These are phyloP conservation scores for Cosmopolites sordidus DNA, from an alignment of 2,888 invertebrate genomes.

Conservation along the genomic window DNA sequence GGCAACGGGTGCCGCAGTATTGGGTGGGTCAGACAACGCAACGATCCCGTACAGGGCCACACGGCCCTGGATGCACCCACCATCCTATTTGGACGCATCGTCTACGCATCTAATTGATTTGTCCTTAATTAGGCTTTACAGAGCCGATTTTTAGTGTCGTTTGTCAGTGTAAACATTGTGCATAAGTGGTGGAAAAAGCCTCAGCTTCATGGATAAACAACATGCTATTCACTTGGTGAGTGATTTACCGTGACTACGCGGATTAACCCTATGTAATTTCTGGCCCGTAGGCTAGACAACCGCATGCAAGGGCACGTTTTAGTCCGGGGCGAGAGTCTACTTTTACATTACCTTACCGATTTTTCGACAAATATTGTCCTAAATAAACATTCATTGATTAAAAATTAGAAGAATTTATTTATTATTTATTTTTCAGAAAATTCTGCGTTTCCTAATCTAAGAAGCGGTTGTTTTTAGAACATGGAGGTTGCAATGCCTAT, in stretches of 20 bases:
- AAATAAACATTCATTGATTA: too few relatives aligned
- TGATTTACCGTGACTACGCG: conserved; percentile 18
- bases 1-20: conserved; percentile 51
- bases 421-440: conserved; percentile 1
- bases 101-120: conserved; percentile 23
- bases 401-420: too few relatives aligned
- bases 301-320: conserved; percentile 18
- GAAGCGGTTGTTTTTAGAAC: neutral
- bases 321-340: conserved; percentile 14
- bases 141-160: conserved; percentile 6
- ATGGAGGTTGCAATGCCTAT: conserved; percentile 57
- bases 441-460: neutral
- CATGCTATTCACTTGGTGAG: conserved; percentile 17
- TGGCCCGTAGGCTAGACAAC: conserved; percentile 8
- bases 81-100: conserved; percentile 19
- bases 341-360: neutral
- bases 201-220: conserved; percentile 5
- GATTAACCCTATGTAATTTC: neutral
- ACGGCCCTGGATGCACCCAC: conserved; percentile 27
- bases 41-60: conserved; percentile 28
- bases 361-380: neutral
- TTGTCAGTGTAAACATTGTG: conserved; percentile 4
- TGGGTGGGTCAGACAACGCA: conserved; percentile 51
- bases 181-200: conserved; percentile 3
- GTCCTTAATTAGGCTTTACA: conserved; percentile 11